phyloP scores from a whole-genome alignment of 2,888 invertebrate genomes.

The Choristoneura rosaceana region DNA sequence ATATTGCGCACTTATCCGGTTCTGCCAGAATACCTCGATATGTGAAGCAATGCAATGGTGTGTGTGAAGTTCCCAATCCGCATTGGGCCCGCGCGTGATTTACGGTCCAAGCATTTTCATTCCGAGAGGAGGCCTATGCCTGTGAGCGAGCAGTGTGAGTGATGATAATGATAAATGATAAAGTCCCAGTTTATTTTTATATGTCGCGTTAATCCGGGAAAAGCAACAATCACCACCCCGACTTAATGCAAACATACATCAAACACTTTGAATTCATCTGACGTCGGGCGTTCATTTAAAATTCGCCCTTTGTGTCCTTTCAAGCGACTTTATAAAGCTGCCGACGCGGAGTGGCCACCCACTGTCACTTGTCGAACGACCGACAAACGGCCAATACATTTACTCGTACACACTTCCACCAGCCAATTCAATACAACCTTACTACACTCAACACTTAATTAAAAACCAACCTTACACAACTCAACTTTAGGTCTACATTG shows the following conservation, averaged over 20 bases:
- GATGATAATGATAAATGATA: too few species aligned
- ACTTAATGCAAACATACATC: constrained; percentile 31
- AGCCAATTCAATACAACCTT: constrained; percentile 48
- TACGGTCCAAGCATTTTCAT: too few species aligned
- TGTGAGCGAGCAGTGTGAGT: too few species aligned
- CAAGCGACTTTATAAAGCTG: constrained; percentile 58
- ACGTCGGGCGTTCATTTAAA: constrained; percentile 49
- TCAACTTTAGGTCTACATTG: constrained; percentile 37
- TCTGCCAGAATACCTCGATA: too few species aligned
- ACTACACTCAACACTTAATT: constrained; percentile 4
- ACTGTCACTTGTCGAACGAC: constrained; percentile 61
- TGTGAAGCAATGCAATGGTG: too few species aligned
- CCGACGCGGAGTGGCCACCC: constrained; percentile 72
- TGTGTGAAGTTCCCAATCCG: too few species aligned
- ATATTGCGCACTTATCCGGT: too few species aligned
- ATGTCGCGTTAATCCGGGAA: constrained; percentile 15
- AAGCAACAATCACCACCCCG: constrained; percentile 15
- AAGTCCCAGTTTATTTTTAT: constrained; percentile 25
- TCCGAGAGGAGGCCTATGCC: too few species aligned
- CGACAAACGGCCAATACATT: constrained; percentile 73
- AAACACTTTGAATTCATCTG: constrained; percentile 42
- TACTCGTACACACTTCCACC: constrained; percentile 63
- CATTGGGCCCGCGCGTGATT: too few species aligned
- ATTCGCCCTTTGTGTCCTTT: constrained; percentile 65
- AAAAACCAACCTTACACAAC: constrained; percentile 25